Base-by-base conservation (phyloP, 2,888 invertebrate genomes). In the Halocaridina rubra region DNA sequence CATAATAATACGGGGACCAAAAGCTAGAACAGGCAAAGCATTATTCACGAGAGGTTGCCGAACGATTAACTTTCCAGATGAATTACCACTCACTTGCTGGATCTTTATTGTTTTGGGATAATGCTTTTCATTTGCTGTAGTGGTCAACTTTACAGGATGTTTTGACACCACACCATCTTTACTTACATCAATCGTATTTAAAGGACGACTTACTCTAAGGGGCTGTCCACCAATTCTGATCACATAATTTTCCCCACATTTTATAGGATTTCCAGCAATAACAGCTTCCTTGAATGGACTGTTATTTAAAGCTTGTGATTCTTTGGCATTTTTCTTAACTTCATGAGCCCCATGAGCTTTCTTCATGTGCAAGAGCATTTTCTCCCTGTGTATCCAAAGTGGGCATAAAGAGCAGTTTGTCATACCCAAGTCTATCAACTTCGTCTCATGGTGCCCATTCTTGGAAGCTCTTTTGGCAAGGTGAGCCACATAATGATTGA, bases 371-470 rank as follows among this genome's bases (percentile, higher is more conserved):
- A 67, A 53, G 30, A 39, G 76, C 59, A 86, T 79, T 10, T 39
- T 59, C 13, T 79, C 79, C 4, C 46, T 29, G 29, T 82, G 82
- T 1, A 86, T 75, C 86, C 86, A 86, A 10, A 80, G 19, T 7
- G 82, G 30, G 59, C 86, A 86, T 10, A 75, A 61, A 7, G 59
- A 10, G 30, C 86, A 86, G 46, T 72, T 61, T 30, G 80, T 10
- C 86, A 86, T 82, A 13, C 86, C 86, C 24, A 82, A 3, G 39
- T 84, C 86, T 13, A 84, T 30, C 13, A 86, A 39, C 39, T 80
- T 86, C 33, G 76, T 75, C 24, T 82, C 76, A 32, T 86, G 86
- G 13, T 29, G 30, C 19, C 53, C 29, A 53, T 86, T 82, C 2
- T 33, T 22, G 7, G 57, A n/a, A 1, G 79, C 74, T 24, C 80